Evolutionary conservation across 2,888 invertebrate species (phyloP).

Genomic region (Phymatocera aterrima): DNA sequence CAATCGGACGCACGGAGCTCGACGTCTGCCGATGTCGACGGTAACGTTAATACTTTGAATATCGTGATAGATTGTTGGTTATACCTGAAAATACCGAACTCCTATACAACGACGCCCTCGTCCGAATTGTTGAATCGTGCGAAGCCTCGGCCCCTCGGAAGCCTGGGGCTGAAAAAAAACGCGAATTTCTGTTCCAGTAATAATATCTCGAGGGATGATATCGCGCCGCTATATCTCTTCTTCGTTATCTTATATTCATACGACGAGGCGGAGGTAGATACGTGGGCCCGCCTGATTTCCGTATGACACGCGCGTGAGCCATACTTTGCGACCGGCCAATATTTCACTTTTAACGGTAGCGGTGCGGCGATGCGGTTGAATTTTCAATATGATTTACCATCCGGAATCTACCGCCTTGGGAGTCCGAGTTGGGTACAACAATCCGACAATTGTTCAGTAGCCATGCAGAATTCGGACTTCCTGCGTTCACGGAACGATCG

Average conservation of each 20-base stretch:
- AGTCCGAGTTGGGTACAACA: background rate
- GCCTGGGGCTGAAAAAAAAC: background rate
- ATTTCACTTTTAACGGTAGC: background rate
- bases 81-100: too few species aligned
- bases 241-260: conserved; percentile 15
- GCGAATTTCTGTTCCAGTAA: background rate
- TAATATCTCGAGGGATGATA: conserved; percentile 11
- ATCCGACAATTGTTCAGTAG: conserved; percentile 7
- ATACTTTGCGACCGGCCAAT: conserved; percentile 4
- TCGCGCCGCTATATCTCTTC: background rate
- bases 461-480: conserved; percentile 1
- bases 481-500: background rate
- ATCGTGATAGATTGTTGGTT: too few species aligned
- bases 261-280: background rate
- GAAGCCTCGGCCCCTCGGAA: too few species aligned
- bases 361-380: background rate
- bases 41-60: too few species aligned
- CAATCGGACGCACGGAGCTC: too few species aligned
- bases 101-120: too few species aligned
- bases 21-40: too few species aligned
- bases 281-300: background rate
- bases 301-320: background rate
- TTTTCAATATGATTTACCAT: conserved; percentile 27
- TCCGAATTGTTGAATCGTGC: too few species aligned
- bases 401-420: conserved; percentile 3